These are phyloP conservation scores for Pitangus sulphuratus DNA, from an alignment of 2,797 vertebrate species.

Conservation along the genomic window DNA sequence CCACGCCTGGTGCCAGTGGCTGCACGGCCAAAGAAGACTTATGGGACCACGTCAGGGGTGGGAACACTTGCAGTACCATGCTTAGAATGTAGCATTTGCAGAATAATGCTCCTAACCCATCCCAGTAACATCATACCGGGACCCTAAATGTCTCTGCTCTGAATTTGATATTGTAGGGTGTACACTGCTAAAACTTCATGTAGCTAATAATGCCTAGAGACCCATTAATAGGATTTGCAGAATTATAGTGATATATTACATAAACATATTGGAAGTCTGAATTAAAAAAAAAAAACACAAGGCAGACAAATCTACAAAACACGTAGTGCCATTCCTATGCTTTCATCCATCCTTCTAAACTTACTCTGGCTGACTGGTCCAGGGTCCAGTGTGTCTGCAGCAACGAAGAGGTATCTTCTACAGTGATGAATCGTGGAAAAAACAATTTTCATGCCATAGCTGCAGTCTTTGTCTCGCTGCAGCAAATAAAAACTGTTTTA, in stretches of 20 bases:
- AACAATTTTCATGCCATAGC: neutral
- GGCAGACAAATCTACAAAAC: neutral
- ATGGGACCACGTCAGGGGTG: rapidly evolving
- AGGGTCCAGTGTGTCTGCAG: neutral
- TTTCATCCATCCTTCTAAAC: neutral
- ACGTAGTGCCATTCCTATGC: rapidly evolving
- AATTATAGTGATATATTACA: neutral
- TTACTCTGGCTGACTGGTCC: neutral
- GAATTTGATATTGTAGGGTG: neutral
- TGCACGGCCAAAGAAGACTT: neutral
- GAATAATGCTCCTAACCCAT: neutral
- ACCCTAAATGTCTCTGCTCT: neutral
- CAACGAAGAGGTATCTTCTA: neutral
- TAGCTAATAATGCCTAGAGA: neutral
- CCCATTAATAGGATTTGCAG: neutral
- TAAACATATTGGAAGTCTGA: neutral
- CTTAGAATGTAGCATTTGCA: neutral
- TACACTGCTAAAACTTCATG: rapidly evolving
- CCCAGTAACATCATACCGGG: neutral
- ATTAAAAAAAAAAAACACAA: neutral
- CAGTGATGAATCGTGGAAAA: neutral
- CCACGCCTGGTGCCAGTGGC: rapidly evolving
- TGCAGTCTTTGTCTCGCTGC: neutral
- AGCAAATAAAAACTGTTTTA: conserved; percentile 45
- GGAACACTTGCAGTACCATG: neutral